Conservation (phyloP, 2,113 vertebrate species). For the Agelaius tricolor region DNA sequence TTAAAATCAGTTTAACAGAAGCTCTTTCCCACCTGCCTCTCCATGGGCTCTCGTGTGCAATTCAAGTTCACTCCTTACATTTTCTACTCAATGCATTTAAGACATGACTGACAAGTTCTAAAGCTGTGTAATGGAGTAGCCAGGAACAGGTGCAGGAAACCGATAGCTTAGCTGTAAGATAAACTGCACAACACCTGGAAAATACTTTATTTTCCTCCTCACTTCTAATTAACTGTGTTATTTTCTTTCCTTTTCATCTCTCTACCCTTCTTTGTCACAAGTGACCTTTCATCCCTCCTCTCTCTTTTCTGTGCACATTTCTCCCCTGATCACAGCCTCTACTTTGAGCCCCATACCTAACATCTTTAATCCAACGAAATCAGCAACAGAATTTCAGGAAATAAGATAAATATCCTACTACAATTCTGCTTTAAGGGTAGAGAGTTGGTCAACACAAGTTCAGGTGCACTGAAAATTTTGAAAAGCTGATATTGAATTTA, state of each 20-base stretch:
- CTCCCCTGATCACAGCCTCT: background rate
- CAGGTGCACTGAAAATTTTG: background rate
- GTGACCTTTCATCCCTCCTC: background rate
- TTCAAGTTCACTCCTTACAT: background rate
- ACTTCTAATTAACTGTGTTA: conserved; percentile 26
- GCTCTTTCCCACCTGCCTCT: background rate
- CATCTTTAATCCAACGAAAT: background rate
- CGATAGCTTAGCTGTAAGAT: conserved; percentile 17
- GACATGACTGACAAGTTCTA: background rate
- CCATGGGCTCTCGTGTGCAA: fast-evolving
- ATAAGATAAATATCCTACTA: background rate
- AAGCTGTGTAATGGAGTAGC: background rate
- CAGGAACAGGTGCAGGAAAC: conserved; percentile 23
- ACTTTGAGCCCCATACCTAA: background rate
- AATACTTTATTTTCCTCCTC: background rate
- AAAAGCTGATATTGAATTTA: background rate
- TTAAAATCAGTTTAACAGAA: background rate
- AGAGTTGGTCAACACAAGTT: background rate
- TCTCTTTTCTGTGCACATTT: background rate
- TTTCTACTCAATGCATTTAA: background rate
- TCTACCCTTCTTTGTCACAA: background rate
- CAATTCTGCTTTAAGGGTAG: background rate
- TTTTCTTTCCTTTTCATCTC: conserved; percentile 13
- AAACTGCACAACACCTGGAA: conserved; percentile 38
- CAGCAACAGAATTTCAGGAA: background rate